These are phyloP conservation scores for Romanogobio albipinnatus DNA, from an alignment of 2,113 vertebrate species.

Conservation along the genomic window DNA sequence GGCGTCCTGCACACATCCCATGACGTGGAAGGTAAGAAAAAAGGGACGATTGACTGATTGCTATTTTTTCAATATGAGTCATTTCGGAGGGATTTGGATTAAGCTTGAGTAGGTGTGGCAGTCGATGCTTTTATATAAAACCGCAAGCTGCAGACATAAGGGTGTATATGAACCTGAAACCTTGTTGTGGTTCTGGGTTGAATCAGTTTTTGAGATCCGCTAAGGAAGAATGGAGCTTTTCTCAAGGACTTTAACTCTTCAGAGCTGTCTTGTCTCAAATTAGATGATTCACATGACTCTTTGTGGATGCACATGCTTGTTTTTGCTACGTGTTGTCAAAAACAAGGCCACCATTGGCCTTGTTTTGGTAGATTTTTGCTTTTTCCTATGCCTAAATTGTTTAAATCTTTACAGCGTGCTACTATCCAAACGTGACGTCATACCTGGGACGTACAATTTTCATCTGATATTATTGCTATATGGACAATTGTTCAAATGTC, in stretches of 20 bases:
- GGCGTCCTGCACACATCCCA: slow-evolving; percentile 41
- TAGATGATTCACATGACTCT: not conserved
- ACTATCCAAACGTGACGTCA: not conserved
- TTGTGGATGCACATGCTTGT: not conserved
- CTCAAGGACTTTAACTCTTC: not conserved
- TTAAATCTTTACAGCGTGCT: not conserved
- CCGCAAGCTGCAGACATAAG: not conserved
- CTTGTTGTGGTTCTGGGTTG: not conserved
- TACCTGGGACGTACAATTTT: too few relatives aligned
- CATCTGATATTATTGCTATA: too few relatives aligned
- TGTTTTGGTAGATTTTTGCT: not conserved
- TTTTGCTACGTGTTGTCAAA: not conserved
- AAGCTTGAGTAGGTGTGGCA: slow-evolving; percentile 7
- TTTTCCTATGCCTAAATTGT: not conserved
- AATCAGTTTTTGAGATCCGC: not conserved
- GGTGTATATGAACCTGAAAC: not conserved
- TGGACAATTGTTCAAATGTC: not conserved
- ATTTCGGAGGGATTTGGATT: not conserved
- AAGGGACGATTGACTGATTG: not conserved
- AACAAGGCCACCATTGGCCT: not conserved
- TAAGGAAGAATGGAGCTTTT: not conserved
- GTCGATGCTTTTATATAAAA: not conserved
- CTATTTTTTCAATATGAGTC: not conserved
- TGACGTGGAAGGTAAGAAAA: slow-evolving; percentile 52
- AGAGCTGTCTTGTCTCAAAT: not conserved